Evolutionary conservation across 2,888 invertebrate species (phyloP), one percentile per base, ranked within the genome.

Genomic region (Drosophila pegasa): DNA sequence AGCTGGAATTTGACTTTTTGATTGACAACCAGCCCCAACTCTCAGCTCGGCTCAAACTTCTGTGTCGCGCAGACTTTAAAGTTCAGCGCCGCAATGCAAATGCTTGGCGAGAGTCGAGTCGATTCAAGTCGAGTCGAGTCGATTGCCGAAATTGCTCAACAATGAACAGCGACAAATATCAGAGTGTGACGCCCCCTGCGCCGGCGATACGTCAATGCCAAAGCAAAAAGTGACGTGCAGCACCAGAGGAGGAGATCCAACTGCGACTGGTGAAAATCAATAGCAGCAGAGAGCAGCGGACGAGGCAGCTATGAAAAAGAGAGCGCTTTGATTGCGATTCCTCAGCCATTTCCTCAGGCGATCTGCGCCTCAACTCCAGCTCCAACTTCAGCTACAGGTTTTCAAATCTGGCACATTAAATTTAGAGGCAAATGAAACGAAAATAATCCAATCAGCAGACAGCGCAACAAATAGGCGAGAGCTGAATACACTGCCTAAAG

Each of bases 391-490:
- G 83, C 54, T 82, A 87, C 81, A 90, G 89, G 90, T 81, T 89
- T 89, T 80, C 77, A 89, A 88, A 87, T 83, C 87, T 89, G 89
- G 80, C 85, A 80, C 89, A 85, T 80, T 88, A 84, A 85, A 79
- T 77, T 73, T 78, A 73, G 80, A 88, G 70, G 76, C 87, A 83
- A 83, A 83, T 88, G 69, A 80, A 83, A 73, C 68, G 71, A 76
- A 87, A 74, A 86, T 66, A 76, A 75, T 73, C 61, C 87, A 87
- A 87, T 81, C 52, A 37, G 35, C 20, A 51, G 55, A 56, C 64
- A 40, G 7, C 16, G 20, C 35, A 1, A 2, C 35, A 16, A 0
- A 2, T 14, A 8, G 43, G 7, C 63, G 80, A 85, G 48, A 2
- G 0, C 0, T 0, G 1, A 16, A 75, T 88, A 64, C 88, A 27